Conservation (phyloP, 2,797 vertebrate species). For the Triplophysa yarkandensis region DNA sequence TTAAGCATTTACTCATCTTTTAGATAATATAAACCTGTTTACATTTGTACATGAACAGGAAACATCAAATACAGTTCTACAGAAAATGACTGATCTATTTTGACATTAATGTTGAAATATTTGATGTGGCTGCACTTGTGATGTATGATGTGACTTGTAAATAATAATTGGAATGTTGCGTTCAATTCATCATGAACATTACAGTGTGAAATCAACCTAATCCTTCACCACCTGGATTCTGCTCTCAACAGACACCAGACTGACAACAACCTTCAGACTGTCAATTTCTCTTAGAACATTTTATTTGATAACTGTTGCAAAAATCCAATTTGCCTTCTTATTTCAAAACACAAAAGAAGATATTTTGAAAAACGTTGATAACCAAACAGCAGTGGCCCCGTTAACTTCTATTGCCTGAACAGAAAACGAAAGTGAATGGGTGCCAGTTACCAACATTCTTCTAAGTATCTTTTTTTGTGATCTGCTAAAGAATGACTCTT, state of each 20-base stretch:
- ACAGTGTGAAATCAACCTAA: neutral
- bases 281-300: neutral
- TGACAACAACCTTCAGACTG: neutral
- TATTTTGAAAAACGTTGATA: too few relatives aligned
- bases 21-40: too few relatives aligned
- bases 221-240: neutral
- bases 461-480: too few relatives aligned
- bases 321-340: neutral
- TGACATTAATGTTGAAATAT: neutral
- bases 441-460: too few relatives aligned
- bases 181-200: neutral
- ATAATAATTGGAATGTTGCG: slow-evolving; percentile 8
- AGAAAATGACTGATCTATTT: neutral
- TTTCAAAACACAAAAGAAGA: too few relatives aligned
- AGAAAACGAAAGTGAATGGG: too few relatives aligned
- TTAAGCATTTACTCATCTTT: neutral
- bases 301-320: neutral
- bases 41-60: too few relatives aligned
- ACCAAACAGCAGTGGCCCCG: too few relatives aligned
- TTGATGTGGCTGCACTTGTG: neutral
- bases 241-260: neutral
- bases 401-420: too few relatives aligned
- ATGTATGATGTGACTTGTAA: neutral
- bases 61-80: neutral
- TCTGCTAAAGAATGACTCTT: too few relatives aligned